A percentile compares a stretch with the other conserved stretches of the same genome.
Conservation (phyloP, 2,888 invertebrate species). For the Halictus quadricinctus region DNA sequence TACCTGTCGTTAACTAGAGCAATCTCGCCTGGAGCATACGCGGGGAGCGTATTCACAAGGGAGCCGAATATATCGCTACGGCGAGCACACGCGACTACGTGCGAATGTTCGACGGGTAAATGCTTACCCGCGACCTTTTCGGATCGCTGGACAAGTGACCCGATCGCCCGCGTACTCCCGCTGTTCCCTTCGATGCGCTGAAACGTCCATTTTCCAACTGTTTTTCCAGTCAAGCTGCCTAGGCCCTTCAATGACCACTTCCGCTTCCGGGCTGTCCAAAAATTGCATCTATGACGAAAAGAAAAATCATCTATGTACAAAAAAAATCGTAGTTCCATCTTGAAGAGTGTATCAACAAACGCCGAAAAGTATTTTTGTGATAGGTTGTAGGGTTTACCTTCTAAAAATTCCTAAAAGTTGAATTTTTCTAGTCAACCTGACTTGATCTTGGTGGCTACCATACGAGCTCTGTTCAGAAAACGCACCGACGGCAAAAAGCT, state of each 20-base stretch:
- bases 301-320: too few species aligned
- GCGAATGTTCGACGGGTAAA: slow-evolving; percentile 61
- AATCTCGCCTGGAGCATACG: slow-evolving; percentile 63
- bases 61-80: slow-evolving; percentile 55
- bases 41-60: slow-evolving; percentile 62
- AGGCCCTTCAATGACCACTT: too few species aligned
- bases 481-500: too few species aligned
- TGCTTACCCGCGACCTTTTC: slow-evolving; percentile 52
- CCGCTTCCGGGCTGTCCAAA: too few species aligned
- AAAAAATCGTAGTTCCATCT: neutral
- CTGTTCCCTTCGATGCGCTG: neutral
- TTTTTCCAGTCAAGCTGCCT: neutral
- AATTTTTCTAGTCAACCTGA: too few species aligned
- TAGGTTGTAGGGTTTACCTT: too few species aligned
- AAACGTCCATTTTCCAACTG: neutral
- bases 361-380: neutral
- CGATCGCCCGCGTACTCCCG: neutral
- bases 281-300: neutral
- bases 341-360: neutral
- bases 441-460: too few species aligned
- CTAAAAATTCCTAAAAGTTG: too few species aligned
- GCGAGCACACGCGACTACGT: slow-evolving; percentile 43
- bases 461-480: too few species aligned
- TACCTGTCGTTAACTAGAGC: slow-evolving; percentile 70
- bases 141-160: slow-evolving; percentile 42